These are phyloP conservation scores for Glaucopsyche alexis DNA, from an alignment of 2,888 invertebrate species.

Conservation along the genomic window DNA sequence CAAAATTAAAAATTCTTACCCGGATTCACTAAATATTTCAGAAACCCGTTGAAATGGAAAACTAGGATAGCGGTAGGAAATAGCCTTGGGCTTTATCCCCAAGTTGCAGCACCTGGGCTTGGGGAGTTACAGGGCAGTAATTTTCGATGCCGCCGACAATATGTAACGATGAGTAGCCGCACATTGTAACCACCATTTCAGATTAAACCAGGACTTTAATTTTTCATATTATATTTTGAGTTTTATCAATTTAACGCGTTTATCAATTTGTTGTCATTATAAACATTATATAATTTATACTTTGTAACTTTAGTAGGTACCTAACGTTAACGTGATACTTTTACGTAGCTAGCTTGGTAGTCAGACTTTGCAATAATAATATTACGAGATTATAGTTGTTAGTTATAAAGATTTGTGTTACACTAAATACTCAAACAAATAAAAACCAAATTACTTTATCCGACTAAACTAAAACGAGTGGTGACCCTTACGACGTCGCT, in stretches of 20 bases:
- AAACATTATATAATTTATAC: too few species aligned
- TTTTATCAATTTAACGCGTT: too few species aligned
- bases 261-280: too few species aligned
- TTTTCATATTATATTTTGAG: not conserved
- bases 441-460: not conserved
- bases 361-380: too few species aligned
- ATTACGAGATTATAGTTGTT: too few species aligned
- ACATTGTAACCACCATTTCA: constrained; percentile 19
- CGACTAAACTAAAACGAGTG: not conserved
- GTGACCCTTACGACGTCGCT: not conserved
- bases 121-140: constrained; percentile 51
- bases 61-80: constrained; percentile 60
- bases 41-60: constrained; percentile 22
- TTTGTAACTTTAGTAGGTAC: too few species aligned
- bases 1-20: not conserved
- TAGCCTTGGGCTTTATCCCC: constrained; percentile 63
- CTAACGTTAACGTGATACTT: too few species aligned
- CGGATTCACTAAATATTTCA: not conserved
- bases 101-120: constrained; percentile 61
- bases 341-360: too few species aligned
- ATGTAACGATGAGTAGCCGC: constrained; percentile 40
- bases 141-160: constrained; percentile 49
- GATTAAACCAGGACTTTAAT: not conserved
- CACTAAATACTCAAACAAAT: too few species aligned
- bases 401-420: too few species aligned